Conservation (phyloP, 2,113 vertebrate genomes). For the Anguilla rostrata region DNA sequence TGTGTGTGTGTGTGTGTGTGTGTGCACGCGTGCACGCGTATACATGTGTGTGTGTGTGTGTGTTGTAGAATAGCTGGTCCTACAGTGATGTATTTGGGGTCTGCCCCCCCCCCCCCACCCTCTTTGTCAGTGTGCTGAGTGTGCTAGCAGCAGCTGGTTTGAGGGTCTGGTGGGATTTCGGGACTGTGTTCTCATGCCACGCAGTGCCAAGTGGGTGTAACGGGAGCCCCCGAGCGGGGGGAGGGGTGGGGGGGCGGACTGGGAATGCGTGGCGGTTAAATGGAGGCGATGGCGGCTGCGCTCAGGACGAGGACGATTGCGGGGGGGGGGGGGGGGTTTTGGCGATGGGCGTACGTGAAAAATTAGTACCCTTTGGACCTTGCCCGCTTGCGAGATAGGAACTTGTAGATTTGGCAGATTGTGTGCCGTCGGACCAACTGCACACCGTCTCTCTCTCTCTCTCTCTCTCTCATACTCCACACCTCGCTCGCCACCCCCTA, state of each 20-base stretch:
- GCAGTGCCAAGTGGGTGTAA: constrained; percentile 73
- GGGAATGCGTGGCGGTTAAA: constrained; percentile 48
- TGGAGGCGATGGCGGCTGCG: constrained; percentile 59
- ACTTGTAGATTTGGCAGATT: constrained; percentile 88
- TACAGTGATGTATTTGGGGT: constrained; percentile 22
- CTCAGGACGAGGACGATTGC: constrained; percentile 58
- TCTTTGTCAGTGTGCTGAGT: constrained; percentile 79
- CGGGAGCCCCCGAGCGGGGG: constrained; percentile 58
- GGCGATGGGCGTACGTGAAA: constrained; percentile 69
- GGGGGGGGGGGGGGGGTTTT: constrained; percentile 49
- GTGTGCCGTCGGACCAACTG: constrained; percentile 73
- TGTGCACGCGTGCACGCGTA: too few relatives aligned
- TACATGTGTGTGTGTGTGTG: too few relatives aligned
- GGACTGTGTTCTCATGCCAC: constrained; percentile 75
- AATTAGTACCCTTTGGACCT: constrained; percentile 86
- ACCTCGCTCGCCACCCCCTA: too few relatives aligned
- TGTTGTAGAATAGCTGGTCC: constrained; percentile 3
- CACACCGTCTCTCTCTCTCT: constrained; percentile 58
- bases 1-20: too few relatives aligned
- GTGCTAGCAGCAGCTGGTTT: constrained; percentile 85
- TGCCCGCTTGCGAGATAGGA: constrained; percentile 80
- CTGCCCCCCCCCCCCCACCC: constrained; percentile 39
- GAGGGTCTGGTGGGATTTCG: constrained; percentile 84
- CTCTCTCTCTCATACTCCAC: background rate
- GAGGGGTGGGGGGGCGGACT: constrained; percentile 38